Evolutionary conservation across 2,797 vertebrate genomes (phyloP).

Genomic region (Tadarida brasiliensis): DNA sequence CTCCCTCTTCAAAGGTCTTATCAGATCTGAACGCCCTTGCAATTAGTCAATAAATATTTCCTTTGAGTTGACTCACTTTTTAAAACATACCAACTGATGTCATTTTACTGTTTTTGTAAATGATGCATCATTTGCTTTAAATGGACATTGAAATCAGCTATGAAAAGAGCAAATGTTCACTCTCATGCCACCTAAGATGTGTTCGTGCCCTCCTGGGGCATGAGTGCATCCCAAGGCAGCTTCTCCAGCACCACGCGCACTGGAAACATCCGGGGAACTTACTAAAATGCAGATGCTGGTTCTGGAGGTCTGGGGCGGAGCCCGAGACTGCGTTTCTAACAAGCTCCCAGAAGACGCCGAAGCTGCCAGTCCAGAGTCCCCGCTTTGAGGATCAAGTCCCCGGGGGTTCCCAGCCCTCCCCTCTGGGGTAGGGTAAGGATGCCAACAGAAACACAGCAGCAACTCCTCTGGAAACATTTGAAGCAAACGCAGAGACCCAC

Average conservation of each 20-base stretch:
- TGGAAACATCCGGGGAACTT: background rate
- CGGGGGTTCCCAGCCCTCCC: background rate
- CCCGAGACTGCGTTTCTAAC: background rate
- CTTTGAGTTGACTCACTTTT: background rate
- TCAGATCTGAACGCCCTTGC: background rate
- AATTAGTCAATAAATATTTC: background rate
- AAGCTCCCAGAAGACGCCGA: background rate
- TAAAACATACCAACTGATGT: background rate
- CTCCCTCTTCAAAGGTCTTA: fast-evolving
- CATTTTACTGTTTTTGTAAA: background rate
- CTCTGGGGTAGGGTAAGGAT: background rate
- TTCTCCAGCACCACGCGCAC: background rate
- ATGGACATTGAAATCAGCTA: background rate
- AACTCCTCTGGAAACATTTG: background rate
- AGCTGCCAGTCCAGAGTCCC: background rate
- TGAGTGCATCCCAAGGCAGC: background rate
- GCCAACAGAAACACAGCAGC: background rate
- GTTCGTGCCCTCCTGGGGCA: fast-evolving
- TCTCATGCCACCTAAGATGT: background rate
- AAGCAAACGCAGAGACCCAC: background rate
- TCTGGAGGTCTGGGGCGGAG: background rate
- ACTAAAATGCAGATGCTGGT: background rate
- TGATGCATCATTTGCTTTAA: background rate
- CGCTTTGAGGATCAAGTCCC: background rate
- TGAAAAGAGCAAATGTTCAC: background rate